Conservation (phyloP, 2,113 vertebrate genomes). For the Daubentonia madagascariensis region DNA sequence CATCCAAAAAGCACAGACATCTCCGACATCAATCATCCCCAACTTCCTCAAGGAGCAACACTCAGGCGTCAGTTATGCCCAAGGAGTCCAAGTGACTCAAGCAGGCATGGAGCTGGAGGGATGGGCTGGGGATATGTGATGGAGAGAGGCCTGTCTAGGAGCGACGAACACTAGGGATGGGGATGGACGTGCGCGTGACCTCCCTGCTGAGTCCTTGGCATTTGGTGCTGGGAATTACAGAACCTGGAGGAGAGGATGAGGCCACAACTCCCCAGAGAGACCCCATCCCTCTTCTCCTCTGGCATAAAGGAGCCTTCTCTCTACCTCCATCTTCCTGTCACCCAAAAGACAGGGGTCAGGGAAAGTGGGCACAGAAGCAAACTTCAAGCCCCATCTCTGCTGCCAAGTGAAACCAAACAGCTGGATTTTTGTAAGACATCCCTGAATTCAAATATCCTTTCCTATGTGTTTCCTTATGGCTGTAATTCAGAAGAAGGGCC, state of each 20-base stretch:
- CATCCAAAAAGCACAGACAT: neutral
- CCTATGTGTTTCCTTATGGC: neutral
- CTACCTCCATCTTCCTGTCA: neutral
- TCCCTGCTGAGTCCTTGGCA: neutral
- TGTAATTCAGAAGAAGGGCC: neutral
- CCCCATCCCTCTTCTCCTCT: neutral
- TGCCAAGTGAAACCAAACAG: neutral
- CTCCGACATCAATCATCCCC: neutral
- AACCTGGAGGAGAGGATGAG: neutral
- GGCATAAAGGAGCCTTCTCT: neutral
- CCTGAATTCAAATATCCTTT: neutral
- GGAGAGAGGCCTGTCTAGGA: neutral
- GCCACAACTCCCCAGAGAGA: neutral
- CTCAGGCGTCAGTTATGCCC: neutral
- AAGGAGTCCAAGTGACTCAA: neutral
- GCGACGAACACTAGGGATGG: neutral
- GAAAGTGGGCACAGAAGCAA: neutral
- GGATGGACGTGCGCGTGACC: neutral
- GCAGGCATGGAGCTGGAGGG: neutral
- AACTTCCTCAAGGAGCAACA: neutral
- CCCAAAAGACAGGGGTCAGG: neutral
- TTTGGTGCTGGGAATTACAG: neutral
- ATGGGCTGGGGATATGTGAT: neutral
- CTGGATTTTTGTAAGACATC: neutral
- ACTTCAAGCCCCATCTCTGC: neutral